Evolutionary conservation across 2,113 vertebrate species (phyloP).

Genomic region (Genyomyrus donnyi): DNA sequence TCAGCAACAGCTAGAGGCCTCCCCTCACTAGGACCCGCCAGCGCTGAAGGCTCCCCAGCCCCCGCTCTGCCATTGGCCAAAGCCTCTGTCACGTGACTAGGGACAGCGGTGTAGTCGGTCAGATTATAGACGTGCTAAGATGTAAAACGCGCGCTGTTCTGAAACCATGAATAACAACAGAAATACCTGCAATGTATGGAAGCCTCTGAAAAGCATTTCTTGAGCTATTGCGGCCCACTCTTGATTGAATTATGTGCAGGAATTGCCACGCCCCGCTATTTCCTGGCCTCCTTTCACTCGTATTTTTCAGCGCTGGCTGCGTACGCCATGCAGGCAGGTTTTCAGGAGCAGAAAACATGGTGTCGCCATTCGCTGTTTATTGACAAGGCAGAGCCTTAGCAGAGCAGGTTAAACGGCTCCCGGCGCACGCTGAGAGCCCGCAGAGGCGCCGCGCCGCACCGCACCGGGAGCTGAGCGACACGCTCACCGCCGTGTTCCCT

Average conservation of each 20-base stretch:
- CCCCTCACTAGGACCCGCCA: neutral
- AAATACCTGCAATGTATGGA: neutral
- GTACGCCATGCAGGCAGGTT: neutral
- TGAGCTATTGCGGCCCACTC: neutral
- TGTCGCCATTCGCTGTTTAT: neutral
- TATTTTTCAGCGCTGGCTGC: neutral
- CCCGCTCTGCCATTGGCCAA: neutral
- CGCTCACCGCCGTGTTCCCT: constrained; percentile 16
- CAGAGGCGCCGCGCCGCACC: neutral
- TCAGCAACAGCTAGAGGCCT: constrained; percentile 46
- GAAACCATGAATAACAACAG: neutral
- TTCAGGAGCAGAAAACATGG: neutral
- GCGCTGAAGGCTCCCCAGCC: constrained; percentile 9
- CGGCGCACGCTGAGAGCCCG: neutral
- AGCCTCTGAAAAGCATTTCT: neutral
- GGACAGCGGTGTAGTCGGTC: neutral
- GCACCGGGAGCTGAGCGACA: neutral
- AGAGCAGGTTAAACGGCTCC: neutral
- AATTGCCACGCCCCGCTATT: neutral
- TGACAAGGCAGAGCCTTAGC: neutral
- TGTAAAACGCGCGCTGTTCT: neutral
- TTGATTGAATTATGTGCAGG: neutral
- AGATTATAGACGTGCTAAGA: neutral
- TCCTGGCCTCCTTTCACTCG: neutral
- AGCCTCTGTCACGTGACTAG: neutral